A percentile compares a stretch with the other conserved stretches of the same genome.
Conservation (phyloP, 2,888 invertebrate species). For the Dysmachus trigonus region DNA sequence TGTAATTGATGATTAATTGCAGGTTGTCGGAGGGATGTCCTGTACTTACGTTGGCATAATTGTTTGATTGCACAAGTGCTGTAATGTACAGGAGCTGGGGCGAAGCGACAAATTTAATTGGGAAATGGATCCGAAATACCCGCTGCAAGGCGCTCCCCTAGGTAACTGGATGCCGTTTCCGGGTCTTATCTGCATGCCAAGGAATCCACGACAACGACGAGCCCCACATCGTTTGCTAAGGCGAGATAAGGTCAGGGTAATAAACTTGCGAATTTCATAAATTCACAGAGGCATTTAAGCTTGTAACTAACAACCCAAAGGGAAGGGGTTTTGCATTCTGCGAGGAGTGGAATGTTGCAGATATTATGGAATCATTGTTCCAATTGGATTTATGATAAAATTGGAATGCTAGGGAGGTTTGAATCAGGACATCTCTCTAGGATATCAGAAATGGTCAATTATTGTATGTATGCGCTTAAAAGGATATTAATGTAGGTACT, state of each 20-base stretch:
- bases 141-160: background rate
- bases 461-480: background rate
- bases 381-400: background rate
- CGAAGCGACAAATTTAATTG: background rate
- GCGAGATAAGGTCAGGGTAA: background rate
- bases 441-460: background rate
- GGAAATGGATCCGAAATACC: background rate
- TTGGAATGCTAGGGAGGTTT: background rate
- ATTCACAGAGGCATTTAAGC: background rate
- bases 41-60: background rate
- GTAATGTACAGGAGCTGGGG: background rate
- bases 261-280: background rate
- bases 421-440: background rate
- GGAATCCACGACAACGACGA: background rate
- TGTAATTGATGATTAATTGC: constrained; percentile 34
- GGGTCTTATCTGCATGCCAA: background rate
- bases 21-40: background rate
- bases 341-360: background rate
- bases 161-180: background rate
- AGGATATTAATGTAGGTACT: background rate
- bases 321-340: background rate
- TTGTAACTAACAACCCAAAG: background rate
- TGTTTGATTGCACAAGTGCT: background rate
- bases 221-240: background rate
- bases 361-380: background rate